Evolutionary conservation across 1,140 invertebrate genomes (phyloP).

Genomic region (Musca domestica): DNA sequence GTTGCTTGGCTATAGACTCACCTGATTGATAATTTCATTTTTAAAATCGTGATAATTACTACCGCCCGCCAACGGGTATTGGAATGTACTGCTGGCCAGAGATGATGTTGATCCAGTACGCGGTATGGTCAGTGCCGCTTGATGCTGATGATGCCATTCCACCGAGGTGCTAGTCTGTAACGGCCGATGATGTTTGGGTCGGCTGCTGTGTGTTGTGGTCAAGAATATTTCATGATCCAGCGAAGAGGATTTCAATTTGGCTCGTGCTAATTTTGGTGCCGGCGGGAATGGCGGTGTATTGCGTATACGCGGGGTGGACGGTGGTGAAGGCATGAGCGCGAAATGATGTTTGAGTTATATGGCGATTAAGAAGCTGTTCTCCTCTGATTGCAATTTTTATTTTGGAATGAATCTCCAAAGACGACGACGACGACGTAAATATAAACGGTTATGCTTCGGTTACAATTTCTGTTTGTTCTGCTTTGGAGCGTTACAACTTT

Average conservation of each 20-base stretch:
- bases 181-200: not conserved
- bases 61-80: constrained; percentile 23
- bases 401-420: no score
- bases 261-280: constrained; percentile 31
- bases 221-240: constrained; percentile 47
- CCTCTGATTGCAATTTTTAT: no score
- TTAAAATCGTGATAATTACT: constrained; percentile 52
- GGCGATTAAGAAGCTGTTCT: no score
- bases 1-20: constrained; percentile 29
- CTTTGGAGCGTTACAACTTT: no score
- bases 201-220: constrained; percentile 33
- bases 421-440: no score
- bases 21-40: constrained; percentile 51
- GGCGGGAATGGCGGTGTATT: constrained; percentile 26
- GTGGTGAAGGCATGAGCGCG: constrained; percentile 19
- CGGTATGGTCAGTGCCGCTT: constrained; percentile 33
- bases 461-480: no score
- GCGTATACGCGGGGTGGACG: constrained; percentile 18
- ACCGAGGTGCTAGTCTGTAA: constrained; percentile 6
- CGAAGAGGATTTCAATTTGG: constrained; percentile 46
- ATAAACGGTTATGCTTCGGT: no score
- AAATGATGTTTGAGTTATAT: no score
- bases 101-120: constrained; percentile 47
- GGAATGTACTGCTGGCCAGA: constrained; percentile 40
- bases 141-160: constrained; percentile 24